A percentile compares a stretch with the other conserved stretches of the same genome.
These are phyloP conservation scores for Podotricha telesiphe DNA, from an alignment of 2,888 invertebrate genomes.

Conservation along the genomic window DNA sequence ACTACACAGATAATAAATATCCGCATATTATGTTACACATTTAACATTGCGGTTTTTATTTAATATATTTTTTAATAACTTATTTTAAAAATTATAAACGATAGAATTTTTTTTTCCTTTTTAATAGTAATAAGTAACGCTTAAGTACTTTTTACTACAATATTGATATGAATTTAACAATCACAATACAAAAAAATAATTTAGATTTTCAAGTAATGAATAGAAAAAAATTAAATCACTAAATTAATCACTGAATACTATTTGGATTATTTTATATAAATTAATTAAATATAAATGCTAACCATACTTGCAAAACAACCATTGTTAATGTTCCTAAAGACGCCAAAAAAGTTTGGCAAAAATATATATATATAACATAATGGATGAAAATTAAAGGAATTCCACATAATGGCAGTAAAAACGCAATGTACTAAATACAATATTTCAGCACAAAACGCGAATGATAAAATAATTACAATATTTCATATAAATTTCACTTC, in stretches of 20 bases:
- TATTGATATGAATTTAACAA: conserved; percentile 1
- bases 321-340: conserved; percentile 1
- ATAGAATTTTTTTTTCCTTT: background rate
- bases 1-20: conserved; percentile 8
- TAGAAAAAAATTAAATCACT: background rate
- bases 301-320: conserved; percentile 20
- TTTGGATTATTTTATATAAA: conserved; percentile 18
- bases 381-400: conserved; percentile 8
- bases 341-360: conserved; percentile 17
- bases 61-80: background rate
- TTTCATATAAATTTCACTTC: background rate
- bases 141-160: conserved; percentile 3
- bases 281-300: conserved; percentile 35
- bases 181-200: background rate
- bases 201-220: conserved; percentile 2
- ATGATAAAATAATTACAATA: background rate
- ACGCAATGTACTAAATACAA: conserved; percentile 20
- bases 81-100: background rate
- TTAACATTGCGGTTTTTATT: too few species aligned
- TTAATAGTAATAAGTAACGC: background rate
- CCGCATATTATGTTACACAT: too few species aligned
- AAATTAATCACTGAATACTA: conserved; percentile 20
- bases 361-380: background rate
- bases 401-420: conserved; percentile 24
- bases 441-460: conserved; percentile 29